Conservation (phyloP, 2,113 vertebrate genomes). For the Heptranchias perlo region DNA sequence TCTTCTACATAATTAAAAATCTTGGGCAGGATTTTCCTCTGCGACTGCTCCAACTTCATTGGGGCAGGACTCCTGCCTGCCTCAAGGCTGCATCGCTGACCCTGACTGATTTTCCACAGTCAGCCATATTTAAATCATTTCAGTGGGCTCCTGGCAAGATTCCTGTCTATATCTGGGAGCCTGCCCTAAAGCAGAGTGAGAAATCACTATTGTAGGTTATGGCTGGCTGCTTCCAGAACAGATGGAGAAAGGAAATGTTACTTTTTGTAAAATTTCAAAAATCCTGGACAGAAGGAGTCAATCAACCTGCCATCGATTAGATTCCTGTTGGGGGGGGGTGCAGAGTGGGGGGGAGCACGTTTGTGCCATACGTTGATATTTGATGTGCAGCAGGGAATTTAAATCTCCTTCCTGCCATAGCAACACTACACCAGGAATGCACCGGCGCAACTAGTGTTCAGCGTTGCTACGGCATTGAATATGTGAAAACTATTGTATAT, state of each 20-base stretch:
- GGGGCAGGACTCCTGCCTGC: background rate
- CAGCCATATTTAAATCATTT: background rate
- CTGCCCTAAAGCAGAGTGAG: background rate
- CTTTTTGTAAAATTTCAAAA: background rate
- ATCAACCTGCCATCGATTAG: background rate
- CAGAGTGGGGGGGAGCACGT: too few species aligned
- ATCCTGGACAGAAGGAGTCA: background rate
- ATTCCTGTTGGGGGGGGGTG: background rate
- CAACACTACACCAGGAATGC: background rate
- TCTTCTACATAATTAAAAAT: background rate
- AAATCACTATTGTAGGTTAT: background rate
- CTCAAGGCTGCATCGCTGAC: too few species aligned
- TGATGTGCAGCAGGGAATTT: background rate
- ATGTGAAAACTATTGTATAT: background rate
- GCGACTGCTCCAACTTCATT: background rate
- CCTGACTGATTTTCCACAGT: background rate
- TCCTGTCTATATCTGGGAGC: background rate
- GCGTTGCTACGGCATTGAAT: background rate
- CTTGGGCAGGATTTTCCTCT: background rate
- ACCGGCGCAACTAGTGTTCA: background rate
- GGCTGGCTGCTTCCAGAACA: background rate
- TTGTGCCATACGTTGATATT: background rate
- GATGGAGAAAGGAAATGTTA: background rate
- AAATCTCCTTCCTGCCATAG: background rate
- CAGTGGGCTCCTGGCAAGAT: background rate